Conservation (phyloP, 2,797 vertebrate genomes). For the Alcedo quadribrachys region DNA sequence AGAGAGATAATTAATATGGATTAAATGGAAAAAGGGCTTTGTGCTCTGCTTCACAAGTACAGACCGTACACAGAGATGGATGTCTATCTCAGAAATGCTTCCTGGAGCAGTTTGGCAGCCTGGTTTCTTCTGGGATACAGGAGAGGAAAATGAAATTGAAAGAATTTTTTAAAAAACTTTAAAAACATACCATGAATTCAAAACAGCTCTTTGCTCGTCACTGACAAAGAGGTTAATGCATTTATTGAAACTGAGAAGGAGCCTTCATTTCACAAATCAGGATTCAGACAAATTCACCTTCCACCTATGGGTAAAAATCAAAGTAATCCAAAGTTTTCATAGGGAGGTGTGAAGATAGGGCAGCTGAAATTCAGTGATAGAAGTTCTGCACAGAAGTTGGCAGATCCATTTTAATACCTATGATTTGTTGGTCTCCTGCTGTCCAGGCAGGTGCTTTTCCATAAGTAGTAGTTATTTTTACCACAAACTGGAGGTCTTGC, state of each 20-base stretch:
- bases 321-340: not conserved
- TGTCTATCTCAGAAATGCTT: constrained; percentile 47
- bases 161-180: not conserved
- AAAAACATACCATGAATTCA: not conserved
- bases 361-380: not conserved
- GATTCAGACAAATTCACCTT: not conserved
- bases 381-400: not conserved
- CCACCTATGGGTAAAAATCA: not conserved
- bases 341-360: not conserved
- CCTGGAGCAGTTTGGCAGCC: constrained; percentile 42
- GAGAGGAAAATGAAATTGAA: not conserved
- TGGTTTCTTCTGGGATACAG: constrained; percentile 25
- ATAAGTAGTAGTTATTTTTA: not conserved
- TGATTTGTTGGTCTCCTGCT: not conserved
- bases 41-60: constrained; percentile 61
- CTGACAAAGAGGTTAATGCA: not conserved
- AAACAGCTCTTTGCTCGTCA: constrained; percentile 38
- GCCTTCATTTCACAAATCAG: not conserved
- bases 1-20: constrained; percentile 60
- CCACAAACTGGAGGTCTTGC: not conserved
- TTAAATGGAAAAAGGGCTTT: constrained; percentile 48
- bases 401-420: not conserved
- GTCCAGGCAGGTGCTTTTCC: not conserved
- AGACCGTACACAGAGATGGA: constrained; percentile 40
- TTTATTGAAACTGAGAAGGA: not conserved